These are phyloP conservation scores for Morinoia aosen DNA, from an alignment of 2,888 invertebrate genomes.

Conservation along the genomic window DNA sequence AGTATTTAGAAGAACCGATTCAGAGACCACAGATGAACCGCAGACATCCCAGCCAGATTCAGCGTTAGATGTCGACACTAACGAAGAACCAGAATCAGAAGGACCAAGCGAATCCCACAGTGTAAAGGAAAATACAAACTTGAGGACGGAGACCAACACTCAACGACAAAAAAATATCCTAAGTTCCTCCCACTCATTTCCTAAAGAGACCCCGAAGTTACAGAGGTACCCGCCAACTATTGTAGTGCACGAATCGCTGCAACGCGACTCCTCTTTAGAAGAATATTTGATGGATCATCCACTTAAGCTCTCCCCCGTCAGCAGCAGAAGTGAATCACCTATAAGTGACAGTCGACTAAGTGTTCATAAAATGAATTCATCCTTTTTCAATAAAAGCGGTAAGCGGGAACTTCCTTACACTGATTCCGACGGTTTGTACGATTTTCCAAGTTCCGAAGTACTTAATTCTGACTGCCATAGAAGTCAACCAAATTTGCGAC, in stretches of 20 bases:
- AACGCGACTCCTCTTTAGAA: slow-evolving; percentile 66
- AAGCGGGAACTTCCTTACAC: slow-evolving; percentile 78
- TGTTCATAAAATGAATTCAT: slow-evolving; percentile 63
- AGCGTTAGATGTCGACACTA: slow-evolving; percentile 66
- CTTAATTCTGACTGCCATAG: slow-evolving; percentile 66
- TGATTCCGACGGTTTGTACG: slow-evolving; percentile 85
- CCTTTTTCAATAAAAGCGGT: slow-evolving; percentile 66
- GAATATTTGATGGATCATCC: slow-evolving; percentile 60
- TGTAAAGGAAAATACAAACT: slow-evolving; percentile 37
- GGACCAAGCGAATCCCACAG: slow-evolving; percentile 39
- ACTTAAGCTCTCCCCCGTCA: slow-evolving; percentile 62
- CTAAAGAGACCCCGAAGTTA: slow-evolving; percentile 60
- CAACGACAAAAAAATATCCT: slow-evolving; percentile 60
- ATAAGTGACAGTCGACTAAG: slow-evolving; percentile 67
- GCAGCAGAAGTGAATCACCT: slow-evolving; percentile 68
- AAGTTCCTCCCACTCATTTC: slow-evolving; percentile 64
- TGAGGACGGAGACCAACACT: slow-evolving; percentile 58
- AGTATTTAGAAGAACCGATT: slow-evolving; percentile 62
- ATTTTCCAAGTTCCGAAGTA: slow-evolving; percentile 82
- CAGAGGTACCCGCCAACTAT: slow-evolving; percentile 65
- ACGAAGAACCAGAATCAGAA: slow-evolving; percentile 61
- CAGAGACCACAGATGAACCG: slow-evolving; percentile 68
- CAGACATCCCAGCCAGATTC: slow-evolving; percentile 64
- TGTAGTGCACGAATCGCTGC: slow-evolving; percentile 64
- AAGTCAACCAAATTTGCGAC: slow-evolving; percentile 57